Conservation (phyloP, 1,140 invertebrate genomes). For the Samia ricini region DNA sequence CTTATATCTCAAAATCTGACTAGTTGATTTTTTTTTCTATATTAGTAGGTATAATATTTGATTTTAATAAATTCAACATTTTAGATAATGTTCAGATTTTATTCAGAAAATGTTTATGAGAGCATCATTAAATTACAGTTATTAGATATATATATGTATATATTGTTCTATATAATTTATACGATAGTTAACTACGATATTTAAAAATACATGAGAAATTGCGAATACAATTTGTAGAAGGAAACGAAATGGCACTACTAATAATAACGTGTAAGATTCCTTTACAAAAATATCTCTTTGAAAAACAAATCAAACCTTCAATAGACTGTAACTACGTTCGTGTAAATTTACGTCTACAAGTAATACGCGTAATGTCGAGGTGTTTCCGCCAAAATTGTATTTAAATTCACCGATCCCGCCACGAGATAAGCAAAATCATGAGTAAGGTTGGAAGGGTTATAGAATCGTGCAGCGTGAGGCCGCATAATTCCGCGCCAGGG, state of each 20-base stretch:
- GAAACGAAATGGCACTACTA: not conserved
- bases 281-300: constrained; percentile 13
- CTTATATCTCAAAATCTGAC: too few species aligned
- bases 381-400: constrained; percentile 57
- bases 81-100: too few species aligned
- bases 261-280: constrained; percentile 3
- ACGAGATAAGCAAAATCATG: constrained; percentile 71
- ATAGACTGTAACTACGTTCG: constrained; percentile 35
- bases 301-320: constrained; percentile 35
- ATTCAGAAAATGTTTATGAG: too few species aligned
- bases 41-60: too few species aligned
- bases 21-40: too few species aligned
- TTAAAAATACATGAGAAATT: too few species aligned
- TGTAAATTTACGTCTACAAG: constrained; percentile 50
- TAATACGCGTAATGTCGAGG: constrained; percentile 41
- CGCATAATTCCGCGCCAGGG: constrained; percentile 65
- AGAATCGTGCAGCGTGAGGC: constrained; percentile 60
- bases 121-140: too few species aligned
- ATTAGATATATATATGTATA: too few species aligned
- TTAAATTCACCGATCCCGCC: constrained; percentile 64
- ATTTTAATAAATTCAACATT: too few species aligned
- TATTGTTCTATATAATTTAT: too few species aligned
- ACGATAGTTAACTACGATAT: not conserved
- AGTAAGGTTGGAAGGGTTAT: constrained; percentile 65
- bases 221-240: too few species aligned